These are phyloP conservation scores for Helleia helle DNA, from an alignment of 2,888 invertebrate genomes.

Conservation along the genomic window DNA sequence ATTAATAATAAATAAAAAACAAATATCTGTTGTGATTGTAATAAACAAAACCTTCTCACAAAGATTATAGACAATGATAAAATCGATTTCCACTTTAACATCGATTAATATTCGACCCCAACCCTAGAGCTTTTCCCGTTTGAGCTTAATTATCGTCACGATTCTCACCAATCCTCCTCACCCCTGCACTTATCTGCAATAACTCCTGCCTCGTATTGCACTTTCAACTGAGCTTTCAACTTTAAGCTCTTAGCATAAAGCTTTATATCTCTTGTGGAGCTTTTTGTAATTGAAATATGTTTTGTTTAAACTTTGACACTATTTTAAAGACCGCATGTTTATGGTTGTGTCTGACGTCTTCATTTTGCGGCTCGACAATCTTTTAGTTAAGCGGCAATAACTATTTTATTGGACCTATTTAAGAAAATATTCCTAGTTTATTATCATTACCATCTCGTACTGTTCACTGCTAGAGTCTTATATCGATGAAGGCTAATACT, in stretches of 20 bases:
- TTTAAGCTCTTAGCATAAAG: background rate
- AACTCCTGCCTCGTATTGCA: background rate
- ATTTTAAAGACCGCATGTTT: background rate
- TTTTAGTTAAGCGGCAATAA: background rate
- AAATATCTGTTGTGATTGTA: background rate
- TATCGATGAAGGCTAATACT: too few species aligned
- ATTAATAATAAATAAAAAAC: too few species aligned
- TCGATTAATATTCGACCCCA: background rate
- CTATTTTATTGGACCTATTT: background rate
- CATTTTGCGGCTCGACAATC: background rate
- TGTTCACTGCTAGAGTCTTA: too few species aligned
- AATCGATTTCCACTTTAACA: too few species aligned
- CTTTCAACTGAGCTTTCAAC: background rate
- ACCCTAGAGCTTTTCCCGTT: background rate
- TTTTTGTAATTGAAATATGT: background rate
- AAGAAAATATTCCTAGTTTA: background rate
- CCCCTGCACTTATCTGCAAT: constrained; percentile 1
- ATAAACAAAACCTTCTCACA: too few species aligned
- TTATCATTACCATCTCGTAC: too few species aligned
- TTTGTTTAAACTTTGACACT: background rate
- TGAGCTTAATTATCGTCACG: constrained; percentile 6
- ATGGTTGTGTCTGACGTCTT: background rate
- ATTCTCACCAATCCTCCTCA: constrained; percentile 2
- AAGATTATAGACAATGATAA: too few species aligned
- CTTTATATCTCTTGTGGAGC: background rate